Percentiles rank a stretch among this genome's conserved stretches.
phyloP scores from a whole-genome alignment of 2,888 invertebrate genomes.

The Epistrophe eligans region DNA sequence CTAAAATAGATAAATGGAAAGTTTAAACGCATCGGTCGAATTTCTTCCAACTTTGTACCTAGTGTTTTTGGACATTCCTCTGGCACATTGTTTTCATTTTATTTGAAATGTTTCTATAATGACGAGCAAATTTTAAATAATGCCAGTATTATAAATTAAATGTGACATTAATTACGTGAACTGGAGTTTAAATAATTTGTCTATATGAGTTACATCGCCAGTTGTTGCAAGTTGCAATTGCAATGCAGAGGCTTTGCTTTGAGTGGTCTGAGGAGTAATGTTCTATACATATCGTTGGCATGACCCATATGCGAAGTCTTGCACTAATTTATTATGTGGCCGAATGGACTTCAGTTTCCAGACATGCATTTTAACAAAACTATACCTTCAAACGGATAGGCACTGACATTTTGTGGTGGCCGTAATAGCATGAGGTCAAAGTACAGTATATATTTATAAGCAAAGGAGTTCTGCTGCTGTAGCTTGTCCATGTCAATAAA shows the following conservation, averaged over 20 bases:
- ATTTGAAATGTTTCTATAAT: too few relatives aligned
- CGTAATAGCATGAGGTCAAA: constrained; percentile 34
- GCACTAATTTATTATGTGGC: constrained; percentile 55
- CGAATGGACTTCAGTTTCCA: constrained; percentile 41
- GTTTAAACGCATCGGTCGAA: too few relatives aligned
- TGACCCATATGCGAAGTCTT: constrained; percentile 54
- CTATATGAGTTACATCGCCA: constrained; percentile 6
- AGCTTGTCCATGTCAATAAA: constrained; percentile 4
- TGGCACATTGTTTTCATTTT: too few relatives aligned
- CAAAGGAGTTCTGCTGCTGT: constrained; percentile 42
- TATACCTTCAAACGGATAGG: constrained; percentile 8
- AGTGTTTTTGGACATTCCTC: too few relatives aligned
- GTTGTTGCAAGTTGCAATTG: neutral
- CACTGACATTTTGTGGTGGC: constrained; percentile 39
- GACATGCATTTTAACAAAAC: constrained; percentile 37
- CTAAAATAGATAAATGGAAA: too few relatives aligned
- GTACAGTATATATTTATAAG: neutral
- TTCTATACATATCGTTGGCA: constrained; percentile 18
- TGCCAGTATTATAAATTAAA: too few relatives aligned
- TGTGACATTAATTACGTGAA: neutral
- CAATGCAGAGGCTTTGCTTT: constrained; percentile 6
- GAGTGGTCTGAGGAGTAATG: constrained; percentile 34
- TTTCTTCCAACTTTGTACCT: too few relatives aligned
- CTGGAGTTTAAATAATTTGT: neutral
- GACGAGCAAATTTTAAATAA: too few relatives aligned